Evolutionary conservation across 1,140 invertebrate genomes (phyloP), one percentile per base, ranked within the genome.

Genomic region (Zeugodacus cucurbitae): DNA sequence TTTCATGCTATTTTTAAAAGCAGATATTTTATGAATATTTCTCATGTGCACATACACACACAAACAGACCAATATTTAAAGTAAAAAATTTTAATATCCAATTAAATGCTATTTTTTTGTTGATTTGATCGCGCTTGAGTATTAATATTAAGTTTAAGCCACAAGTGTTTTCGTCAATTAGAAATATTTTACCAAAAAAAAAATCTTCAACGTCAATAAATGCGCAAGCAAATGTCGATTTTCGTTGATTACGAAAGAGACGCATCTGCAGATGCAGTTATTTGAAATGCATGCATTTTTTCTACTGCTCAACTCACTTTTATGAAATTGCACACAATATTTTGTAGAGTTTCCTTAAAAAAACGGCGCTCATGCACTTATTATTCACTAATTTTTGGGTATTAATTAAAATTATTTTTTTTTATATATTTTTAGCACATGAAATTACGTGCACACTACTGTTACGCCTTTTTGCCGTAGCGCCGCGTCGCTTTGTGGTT

Each of bases 11-110:
- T 82, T 82, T 82, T 82, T 82, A 82, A 82, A 82, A 82, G n/a
- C 74, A 26, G 41, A 82, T 82, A 82, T 82, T 82, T 82, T 82
- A 82, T 82, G 74, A 82, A 82, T 82, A 82, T 82, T 82, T 78
- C 48, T 82, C 32, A 29, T 62, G 48, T 62, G 48, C 48, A 54
- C 48, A 54, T 14, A 14, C 11, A 48, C 48, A 2, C 11, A 48
- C 48, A 54, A 4, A 3, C 48, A 0, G 11, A 48, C 44, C 10
- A 48, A 22, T 74, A 74, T 26, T 59, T 78, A 44, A 26, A 82
- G n/a, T 17, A 82, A 54, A 54, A 82, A 41, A 26, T 48, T 74
- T 74, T 34, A 17, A 29, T 29, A 82, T 54, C 48, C 48, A 54
- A 37, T 37, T 74, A 48, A 82, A 14, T 17, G 11, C 8, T 22